A percentile compares a stretch with the other conserved stretches of the same genome.
phyloP scores from a whole-genome alignment of 2,797 vertebrate genomes.

The Peromyscus attwateri region DNA sequence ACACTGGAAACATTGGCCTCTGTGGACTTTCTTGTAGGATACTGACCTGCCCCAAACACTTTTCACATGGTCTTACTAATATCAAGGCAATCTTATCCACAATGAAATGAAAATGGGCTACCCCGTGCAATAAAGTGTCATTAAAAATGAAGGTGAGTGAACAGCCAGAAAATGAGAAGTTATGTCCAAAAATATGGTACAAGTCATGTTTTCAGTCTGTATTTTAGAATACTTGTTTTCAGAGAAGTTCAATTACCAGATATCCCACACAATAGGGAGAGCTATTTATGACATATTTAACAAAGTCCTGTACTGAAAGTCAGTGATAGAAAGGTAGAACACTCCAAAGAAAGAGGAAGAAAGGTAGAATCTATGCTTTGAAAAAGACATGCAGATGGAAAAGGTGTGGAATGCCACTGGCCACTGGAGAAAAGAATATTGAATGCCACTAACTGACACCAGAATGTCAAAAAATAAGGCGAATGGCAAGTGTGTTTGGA shows the following conservation, averaged over 20 bases:
- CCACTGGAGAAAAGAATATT: not conserved
- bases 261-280: not conserved
- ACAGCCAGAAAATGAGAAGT: not conserved
- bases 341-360: constrained; percentile 17
- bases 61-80: not conserved
- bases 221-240: constrained; percentile 10
- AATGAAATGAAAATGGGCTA: not conserved
- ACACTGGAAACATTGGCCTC: not conserved
- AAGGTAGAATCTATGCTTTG: not conserved
- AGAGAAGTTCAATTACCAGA: constrained; percentile 36
- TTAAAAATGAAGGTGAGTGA: not conserved
- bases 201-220: not conserved
- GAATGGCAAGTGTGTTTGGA: not conserved
- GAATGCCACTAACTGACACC: not conserved
- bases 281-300: constrained; percentile 16
- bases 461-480: constrained; percentile 46
- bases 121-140: not conserved
- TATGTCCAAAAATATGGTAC: not conserved
- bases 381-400: not conserved
- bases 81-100: not conserved
- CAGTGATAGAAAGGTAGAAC: constrained; percentile 38
- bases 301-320: constrained; percentile 49
- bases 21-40: not conserved
- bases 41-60: not conserved
- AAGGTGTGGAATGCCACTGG: not conserved